Conservation (phyloP, 2,888 invertebrate genomes). For the Temnothorax rugatulus region DNA sequence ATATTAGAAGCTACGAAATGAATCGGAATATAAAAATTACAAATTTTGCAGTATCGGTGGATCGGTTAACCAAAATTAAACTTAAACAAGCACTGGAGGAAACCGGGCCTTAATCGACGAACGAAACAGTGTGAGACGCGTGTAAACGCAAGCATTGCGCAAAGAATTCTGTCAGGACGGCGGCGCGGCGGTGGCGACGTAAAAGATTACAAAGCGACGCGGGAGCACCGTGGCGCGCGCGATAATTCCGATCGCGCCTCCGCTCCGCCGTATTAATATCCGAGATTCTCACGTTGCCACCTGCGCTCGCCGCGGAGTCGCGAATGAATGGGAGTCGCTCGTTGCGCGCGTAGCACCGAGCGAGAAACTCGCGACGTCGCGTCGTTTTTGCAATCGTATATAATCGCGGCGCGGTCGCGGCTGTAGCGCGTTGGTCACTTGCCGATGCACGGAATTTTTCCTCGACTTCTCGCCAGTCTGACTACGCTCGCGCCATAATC, state of each 20-base stretch:
- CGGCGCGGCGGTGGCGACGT: neutral
- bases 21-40: neutral
- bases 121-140: neutral
- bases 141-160: neutral
- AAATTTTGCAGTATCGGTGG: too few relatives aligned
- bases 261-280: slow-evolving; percentile 29
- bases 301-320: neutral
- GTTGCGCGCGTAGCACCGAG: neutral
- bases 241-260: slow-evolving; percentile 33
- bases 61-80: neutral
- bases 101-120: neutral
- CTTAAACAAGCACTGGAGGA: neutral
- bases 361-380: slow-evolving; percentile 37
- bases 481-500: slow-evolving; percentile 25
- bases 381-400: slow-evolving; percentile 62
- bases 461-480: slow-evolving; percentile 49
- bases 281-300: slow-evolving; percentile 18
- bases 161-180: neutral
- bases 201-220: slow-evolving; percentile 16
- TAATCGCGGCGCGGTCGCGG: slow-evolving; percentile 46
- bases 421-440: slow-evolving; percentile 33
- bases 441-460: slow-evolving; percentile 67
- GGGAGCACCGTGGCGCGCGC: neutral
- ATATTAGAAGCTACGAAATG: neutral
- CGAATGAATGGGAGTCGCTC: slow-evolving; percentile 20